phyloP scores from a whole-genome alignment of 2,113 vertebrate genomes.

The Psilopsiagon aymara region DNA sequence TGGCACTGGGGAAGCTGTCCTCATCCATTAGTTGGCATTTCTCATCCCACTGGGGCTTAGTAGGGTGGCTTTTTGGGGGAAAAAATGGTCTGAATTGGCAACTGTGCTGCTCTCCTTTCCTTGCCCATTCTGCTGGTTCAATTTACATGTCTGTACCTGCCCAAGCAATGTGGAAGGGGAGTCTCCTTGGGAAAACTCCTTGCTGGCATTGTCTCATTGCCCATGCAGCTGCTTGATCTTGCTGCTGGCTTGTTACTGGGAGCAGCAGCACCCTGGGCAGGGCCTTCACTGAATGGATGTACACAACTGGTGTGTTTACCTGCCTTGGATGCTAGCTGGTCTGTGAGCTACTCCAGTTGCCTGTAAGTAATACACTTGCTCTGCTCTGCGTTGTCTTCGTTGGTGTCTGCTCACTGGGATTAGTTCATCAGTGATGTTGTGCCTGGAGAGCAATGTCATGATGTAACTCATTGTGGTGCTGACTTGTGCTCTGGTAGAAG shows the following conservation, averaged over 20 bases:
- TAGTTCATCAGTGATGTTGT: not conserved
- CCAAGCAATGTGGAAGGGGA: fast-evolving
- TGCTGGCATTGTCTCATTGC: not conserved
- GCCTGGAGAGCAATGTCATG: not conserved
- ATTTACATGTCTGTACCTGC: fast-evolving
- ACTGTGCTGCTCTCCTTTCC: not conserved
- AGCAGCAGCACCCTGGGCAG: not conserved
- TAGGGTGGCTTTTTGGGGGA: not conserved
- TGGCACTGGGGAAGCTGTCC: not conserved
- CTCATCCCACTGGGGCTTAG: not conserved
- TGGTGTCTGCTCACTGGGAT: fast-evolving
- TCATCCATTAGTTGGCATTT: not conserved
- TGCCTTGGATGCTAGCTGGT: not conserved
- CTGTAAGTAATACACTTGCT: not conserved
- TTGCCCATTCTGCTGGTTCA: fast-evolving
- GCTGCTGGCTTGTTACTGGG: not conserved
- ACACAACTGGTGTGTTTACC: not conserved
- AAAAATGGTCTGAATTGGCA: not conserved
- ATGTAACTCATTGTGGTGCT: not conserved
- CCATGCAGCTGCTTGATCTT: not conserved
- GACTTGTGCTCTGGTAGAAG: not conserved
- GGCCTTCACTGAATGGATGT: not conserved
- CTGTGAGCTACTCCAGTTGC: not conserved
- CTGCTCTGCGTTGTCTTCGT: fast-evolving
- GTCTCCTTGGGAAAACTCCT: not conserved